A percentile compares a stretch with the other conserved stretches of the same genome.
phyloP scores from a whole-genome alignment of 2,797 vertebrate species.

The Adrianichthys oophorus region DNA sequence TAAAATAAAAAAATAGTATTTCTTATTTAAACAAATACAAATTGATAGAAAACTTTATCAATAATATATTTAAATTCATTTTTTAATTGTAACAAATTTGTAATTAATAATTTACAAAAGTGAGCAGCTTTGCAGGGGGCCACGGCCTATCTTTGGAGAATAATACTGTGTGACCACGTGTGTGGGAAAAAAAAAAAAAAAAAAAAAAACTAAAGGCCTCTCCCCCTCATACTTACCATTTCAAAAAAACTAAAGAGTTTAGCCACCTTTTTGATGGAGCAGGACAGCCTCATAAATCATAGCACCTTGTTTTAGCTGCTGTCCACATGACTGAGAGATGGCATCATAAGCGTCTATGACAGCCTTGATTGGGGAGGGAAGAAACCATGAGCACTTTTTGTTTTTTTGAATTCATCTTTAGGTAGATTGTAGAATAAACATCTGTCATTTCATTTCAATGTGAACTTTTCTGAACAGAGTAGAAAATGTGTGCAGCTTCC shows the following conservation, averaged over 20 bases:
- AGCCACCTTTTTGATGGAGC: conserved; percentile 42
- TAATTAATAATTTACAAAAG: too few relatives aligned
- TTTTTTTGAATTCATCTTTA: conserved; percentile 17
- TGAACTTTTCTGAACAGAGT: too few relatives aligned
- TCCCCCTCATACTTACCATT: conserved; percentile 27
- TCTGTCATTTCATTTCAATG: too few relatives aligned
- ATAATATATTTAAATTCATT: too few relatives aligned
- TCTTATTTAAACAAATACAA: too few relatives aligned
- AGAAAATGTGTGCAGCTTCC: too few relatives aligned
- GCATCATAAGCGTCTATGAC: conserved; percentile 57
- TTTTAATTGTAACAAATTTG: too few relatives aligned
- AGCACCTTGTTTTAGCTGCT: conserved; percentile 43
- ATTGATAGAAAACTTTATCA: too few relatives aligned
- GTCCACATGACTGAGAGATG: conserved; percentile 29
- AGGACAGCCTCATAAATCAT: conserved; percentile 70
- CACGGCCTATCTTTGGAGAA: conserved; percentile 54
- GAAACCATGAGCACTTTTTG: conserved; percentile 32
- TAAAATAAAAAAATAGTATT: too few relatives aligned
- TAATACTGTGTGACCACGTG: conserved; percentile 67
- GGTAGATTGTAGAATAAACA: conserved; percentile 2
- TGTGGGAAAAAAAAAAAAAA: conserved; percentile 28
- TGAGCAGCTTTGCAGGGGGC: neutral
- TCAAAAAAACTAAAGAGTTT: conserved; percentile 54
- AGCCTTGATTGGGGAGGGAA: conserved; percentile 33
- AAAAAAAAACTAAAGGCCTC: conserved; percentile 55